Conservation (phyloP, 2,888 invertebrate genomes). For the Pherbina coryleti region DNA sequence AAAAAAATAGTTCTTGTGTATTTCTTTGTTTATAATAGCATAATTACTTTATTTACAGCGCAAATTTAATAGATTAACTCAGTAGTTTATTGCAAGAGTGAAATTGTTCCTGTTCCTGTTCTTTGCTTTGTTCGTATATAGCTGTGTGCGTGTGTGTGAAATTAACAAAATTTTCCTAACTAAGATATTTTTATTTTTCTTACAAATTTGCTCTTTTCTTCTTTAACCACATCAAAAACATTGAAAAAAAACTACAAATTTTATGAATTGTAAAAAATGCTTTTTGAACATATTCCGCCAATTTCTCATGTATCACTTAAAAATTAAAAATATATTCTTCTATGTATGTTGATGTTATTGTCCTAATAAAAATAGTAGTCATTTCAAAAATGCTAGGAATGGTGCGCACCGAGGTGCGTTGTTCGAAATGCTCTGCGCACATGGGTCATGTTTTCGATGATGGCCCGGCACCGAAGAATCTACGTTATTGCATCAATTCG, state of each 20-base stretch:
- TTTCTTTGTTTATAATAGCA: background rate
- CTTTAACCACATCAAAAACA: conserved; percentile 14
- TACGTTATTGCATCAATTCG: conserved; percentile 97
- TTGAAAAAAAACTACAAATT: conserved; percentile 14
- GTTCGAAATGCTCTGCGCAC: conserved; percentile 93
- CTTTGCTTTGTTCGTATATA: conserved; percentile 30
- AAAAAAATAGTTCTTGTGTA: background rate
- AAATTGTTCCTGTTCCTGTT: conserved; percentile 29
- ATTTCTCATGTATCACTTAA: background rate
- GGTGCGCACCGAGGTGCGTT: conserved; percentile 95
- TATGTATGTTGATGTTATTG: background rate
- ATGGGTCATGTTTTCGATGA: conserved; percentile 98
- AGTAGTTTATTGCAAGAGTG: background rate
- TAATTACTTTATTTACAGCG: no score
- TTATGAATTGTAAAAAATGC: conserved; percentile 8
- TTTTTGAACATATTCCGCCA: background rate
- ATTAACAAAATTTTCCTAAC: conserved; percentile 36
- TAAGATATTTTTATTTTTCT: conserved; percentile 35
- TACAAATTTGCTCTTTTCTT: conserved; percentile 40
- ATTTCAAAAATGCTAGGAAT: conserved; percentile 79
- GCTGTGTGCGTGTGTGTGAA: conserved; percentile 14
- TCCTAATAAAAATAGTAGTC: conserved; percentile 71
- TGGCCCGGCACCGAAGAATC: conserved; percentile 92
- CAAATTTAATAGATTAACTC: no score
- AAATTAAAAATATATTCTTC: background rate